These are phyloP conservation scores for Enteromius trimaculatus DNA, from an alignment of 2,797 vertebrate genomes.

Conservation along the genomic window DNA sequence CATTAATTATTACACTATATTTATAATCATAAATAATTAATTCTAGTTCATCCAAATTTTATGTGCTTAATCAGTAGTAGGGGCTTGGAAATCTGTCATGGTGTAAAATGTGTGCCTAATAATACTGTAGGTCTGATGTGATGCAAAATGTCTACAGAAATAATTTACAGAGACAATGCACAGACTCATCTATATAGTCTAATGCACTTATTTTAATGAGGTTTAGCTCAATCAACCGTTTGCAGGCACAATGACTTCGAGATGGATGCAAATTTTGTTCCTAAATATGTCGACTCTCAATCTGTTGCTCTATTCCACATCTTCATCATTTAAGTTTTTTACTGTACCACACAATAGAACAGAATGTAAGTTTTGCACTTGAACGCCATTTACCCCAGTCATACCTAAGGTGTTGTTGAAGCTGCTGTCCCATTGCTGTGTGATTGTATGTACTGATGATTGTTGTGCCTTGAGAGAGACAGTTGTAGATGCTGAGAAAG, in stretches of 20 bases:
- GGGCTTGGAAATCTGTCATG: not conserved
- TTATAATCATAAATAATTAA: conserved; percentile 41
- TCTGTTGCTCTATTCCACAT: not conserved
- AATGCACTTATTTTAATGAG: conserved; percentile 24
- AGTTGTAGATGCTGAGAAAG: conserved; percentile 29
- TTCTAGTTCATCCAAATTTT: conserved; percentile 16
- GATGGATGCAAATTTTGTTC: conserved; percentile 4
- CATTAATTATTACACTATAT: conserved; percentile 48
- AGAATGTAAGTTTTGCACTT: conserved; percentile 51
- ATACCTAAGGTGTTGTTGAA: conserved; percentile 17
- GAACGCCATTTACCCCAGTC: conserved; percentile 53
- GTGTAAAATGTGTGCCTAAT: conserved; percentile 44
- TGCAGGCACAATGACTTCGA: conserved; percentile 9
- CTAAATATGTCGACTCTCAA: not conserved
- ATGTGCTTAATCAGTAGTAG: conserved; percentile 36
- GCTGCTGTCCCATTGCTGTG: conserved; percentile 37
- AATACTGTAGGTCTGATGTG: conserved; percentile 41
- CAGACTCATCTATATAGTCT: conserved; percentile 22
- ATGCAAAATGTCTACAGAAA: conserved; percentile 11
- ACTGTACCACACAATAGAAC: conserved; percentile 29
- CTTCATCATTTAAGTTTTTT: conserved; percentile 21
- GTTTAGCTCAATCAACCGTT: not conserved
- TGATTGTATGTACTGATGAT: conserved; percentile 35
- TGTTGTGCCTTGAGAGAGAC: conserved; percentile 51
- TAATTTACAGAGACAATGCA: not conserved